These are phyloP conservation scores for Lycorma delicatula DNA, from an alignment of 1,140 invertebrate species.

Conservation along the genomic window DNA sequence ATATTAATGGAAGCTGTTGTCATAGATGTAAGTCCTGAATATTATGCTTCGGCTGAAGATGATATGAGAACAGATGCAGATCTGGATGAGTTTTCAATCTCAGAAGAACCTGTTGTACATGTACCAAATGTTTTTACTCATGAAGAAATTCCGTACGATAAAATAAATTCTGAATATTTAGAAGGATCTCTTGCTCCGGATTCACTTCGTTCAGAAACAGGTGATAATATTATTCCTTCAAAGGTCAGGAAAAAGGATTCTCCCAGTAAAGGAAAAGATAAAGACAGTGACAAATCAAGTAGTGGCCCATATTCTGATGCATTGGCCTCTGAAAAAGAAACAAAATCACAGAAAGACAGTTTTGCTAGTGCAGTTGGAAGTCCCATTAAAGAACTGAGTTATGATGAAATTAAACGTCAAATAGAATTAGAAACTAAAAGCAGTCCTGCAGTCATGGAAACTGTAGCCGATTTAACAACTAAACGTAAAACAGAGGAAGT, in stretches of 20 bases:
- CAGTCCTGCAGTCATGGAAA: not conserved
- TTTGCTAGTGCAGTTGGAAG: constrained; percentile 46
- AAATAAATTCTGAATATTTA: constrained; percentile 36
- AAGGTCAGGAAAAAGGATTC: constrained; percentile 4
- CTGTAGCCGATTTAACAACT: not conserved
- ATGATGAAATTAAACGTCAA: not conserved
- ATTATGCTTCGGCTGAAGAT: constrained; percentile 63
- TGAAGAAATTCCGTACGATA: constrained; percentile 36
- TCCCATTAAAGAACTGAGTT: not conserved
- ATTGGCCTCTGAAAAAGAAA: constrained; percentile 37
- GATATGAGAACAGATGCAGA: constrained; percentile 76
- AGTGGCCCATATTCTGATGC: constrained; percentile 14
- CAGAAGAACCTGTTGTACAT: constrained; percentile 43
- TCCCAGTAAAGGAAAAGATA: constrained; percentile 15
- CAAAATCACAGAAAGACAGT: constrained; percentile 42
- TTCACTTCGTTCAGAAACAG: not conserved
- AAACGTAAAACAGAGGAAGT: not conserved
- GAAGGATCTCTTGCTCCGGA: constrained; percentile 22
- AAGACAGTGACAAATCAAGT: constrained; percentile 11
- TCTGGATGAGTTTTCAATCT: constrained; percentile 70
- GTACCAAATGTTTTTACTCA: constrained; percentile 30
- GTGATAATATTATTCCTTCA: constrained; percentile 13
- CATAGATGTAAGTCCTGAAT: constrained; percentile 78
- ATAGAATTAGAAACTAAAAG: not conserved
- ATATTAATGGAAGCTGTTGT: constrained; percentile 83